phyloP scores from a whole-genome alignment of 2,113 vertebrate genomes.

The Pangasianodon gigas region DNA sequence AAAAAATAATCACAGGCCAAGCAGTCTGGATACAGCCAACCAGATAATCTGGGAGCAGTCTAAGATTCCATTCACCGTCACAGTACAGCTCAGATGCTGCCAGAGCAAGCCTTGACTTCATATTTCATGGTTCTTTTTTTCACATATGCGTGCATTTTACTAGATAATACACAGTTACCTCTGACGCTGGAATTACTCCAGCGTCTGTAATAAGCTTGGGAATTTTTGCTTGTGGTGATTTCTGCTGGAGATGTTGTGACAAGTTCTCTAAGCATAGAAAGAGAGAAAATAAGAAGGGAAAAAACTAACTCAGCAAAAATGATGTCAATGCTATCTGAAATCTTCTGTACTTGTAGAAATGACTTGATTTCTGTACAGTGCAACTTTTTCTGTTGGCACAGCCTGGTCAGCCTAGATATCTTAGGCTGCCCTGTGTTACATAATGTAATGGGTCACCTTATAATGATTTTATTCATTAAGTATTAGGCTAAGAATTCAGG shows the following conservation, averaged over 20 bases:
- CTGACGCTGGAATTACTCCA: conserved; percentile 52
- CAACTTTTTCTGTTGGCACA: background rate
- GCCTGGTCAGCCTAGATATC: background rate
- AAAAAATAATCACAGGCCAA: conserved; percentile 62
- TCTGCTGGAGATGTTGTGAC: conserved; percentile 37
- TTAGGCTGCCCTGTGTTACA: background rate
- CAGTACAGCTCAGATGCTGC: background rate
- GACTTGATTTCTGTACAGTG: background rate
- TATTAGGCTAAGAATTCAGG: background rate
- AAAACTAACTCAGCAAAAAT: background rate
- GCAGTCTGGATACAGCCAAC: conserved; percentile 36
- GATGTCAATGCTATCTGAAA: background rate
- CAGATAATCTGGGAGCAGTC: conserved; percentile 15
- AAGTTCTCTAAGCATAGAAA: conserved; percentile 8
- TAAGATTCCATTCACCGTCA: background rate
- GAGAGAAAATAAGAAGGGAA: conserved; percentile 27
- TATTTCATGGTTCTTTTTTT: conserved; percentile 3
- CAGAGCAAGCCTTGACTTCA: background rate
- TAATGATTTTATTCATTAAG: conserved; percentile 9
- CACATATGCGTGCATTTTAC: conserved; percentile 24
- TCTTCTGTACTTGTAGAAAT: background rate
- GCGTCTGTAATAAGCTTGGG: conserved; percentile 53
- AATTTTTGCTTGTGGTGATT: conserved; percentile 56
- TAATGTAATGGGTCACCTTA: background rate
- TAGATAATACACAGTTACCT: conserved; percentile 39